Base-by-base conservation (phyloP, 2,113 vertebrate species). In the Gallinago paraguaiae region DNA sequence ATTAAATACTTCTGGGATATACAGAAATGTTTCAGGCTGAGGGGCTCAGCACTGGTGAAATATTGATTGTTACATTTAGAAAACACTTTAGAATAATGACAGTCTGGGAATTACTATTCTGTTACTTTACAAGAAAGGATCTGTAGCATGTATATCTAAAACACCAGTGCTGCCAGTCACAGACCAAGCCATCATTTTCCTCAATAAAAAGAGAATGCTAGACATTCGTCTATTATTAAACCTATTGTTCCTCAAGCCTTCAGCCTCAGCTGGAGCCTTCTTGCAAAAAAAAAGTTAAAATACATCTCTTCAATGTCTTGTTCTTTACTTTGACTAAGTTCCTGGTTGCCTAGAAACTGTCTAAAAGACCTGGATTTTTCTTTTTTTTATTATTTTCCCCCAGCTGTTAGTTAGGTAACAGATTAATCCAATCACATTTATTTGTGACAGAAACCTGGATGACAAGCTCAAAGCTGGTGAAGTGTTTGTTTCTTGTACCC, bases 331-430 rank as follows among this genome's bases (percentile, higher is more conserved):
- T 68, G 35, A 65, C 88, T 37, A 81, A 87, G 61, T 91, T 90
- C 45, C n/a, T 81, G 28, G 92, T 96, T 97, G 95, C 95, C 91
- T 96, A 85, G 96, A 94, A 96, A 96, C 86, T 92, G 95, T 48
- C 37, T 25, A 31, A 54, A 90, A 84, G 43, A 84, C 61, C 30
- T 84, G 57, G 39, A 72, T 67, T 83, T 76, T 74, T 48, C 14
- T 43, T 37, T 68, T n/a, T 59, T 23, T 37, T 24, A 22, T 12
- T 53, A 6, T 72, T 82, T 76, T 78, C 11, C 74, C 43, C 63
- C 46, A 84, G 64, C 57, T 63, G 54, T 82, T 93, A n/a, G 60
- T 75, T 61, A 93, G 80, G 35, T 74, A 92, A 86, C 16, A 72
- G 79, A 72, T 89, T 72, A 86, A 87, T 59, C 20, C 69, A 24